Evolutionary conservation across 35 echinoderm and acorn worm species (phyloP), one percentile per base, ranked within the genome.

Genomic region (Hemicentrotus pulcherrimus): DNA sequence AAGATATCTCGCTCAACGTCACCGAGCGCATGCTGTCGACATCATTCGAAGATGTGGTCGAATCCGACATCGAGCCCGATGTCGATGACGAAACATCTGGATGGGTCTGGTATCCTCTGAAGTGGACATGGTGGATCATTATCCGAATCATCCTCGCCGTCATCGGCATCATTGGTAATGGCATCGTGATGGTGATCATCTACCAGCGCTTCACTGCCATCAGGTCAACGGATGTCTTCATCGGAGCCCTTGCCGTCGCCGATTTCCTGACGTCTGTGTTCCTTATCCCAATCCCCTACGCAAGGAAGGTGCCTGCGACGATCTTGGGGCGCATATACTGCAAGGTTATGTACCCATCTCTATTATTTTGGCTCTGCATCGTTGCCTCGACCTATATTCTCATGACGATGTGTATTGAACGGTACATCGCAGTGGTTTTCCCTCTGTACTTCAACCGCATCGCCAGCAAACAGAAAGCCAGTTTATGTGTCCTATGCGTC

Each of bases 341-440:
- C 86, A 92, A 88, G 47, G 94, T 97, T 2, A 48, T 97, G 18
- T 97, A 93, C 78, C n/a, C 96, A 0, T 61, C 31, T 30, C 61
- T 92, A 46, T 35, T 95, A 12, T 91, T 97, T 61, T 97, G 94
- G 94, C 91, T 97, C 58, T 95, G 87, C 12, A 95, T 97, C 60
- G 91, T 94, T 31, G 88, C 96, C 18, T 97, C 96, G 2, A 91
- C 95, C 7, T 97, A 93, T 58, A 97, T 90, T 19, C 89, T 97
- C 16, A 86, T 94, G 9, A 87, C 92, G 88, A 95, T 97, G 88
- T 95, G 94, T 8, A 94, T 97, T 11, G 96, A 97, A 13, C 96
- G 94, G 60, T 97, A 94, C 86, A 31, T 97, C 9, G 96, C 96
- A 6, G 91, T 97, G 7, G 50, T 97, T 7, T 88, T 92, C 78